Evolutionary conservation across 1,140 invertebrate species (phyloP), one percentile per base, ranked within the genome.

Genomic region (Ephestia elutella): DNA sequence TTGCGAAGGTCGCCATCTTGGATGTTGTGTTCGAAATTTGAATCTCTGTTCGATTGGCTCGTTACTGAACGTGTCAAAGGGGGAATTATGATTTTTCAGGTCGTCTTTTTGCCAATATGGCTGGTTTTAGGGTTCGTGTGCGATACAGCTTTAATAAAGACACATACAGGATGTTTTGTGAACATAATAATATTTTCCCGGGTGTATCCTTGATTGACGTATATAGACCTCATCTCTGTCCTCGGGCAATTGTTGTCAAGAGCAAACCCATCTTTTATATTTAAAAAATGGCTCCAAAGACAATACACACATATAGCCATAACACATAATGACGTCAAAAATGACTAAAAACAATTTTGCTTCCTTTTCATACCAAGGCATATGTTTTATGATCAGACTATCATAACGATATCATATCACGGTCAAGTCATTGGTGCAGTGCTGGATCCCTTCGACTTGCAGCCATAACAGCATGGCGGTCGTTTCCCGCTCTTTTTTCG

Each of bases 1-100:
- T 73, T 67, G 75, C 78, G 82, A 84, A 86, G 84, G 81, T 85
- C 84, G 84, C 84, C 84, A 85, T 87, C 84, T 87, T 87, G 82
- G 65, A 75, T 82, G 73, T 74, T 70, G 67, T 75, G 78, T 80
- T 81, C 80, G 77, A 84, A 87, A 82, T 87, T 87, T 81, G 82
- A 85, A 87, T 85, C 79, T 78, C 62, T 62, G 65, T 60, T 66
- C 71, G 68, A 80, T 81, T 81, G 74, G 68, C 53, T 73, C 70
- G 71, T 73, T 82, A 71, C 55, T 65, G 69, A 63, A 73, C 70
- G 76, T 80, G 75, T 79, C 76, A 78, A 17, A 10, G 13, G 38
- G 38, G 38, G 38, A 15, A 15, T 44, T 44, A 44, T 44, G 38
- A 44, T 8, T n/a, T 44, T 44, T 44, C 38, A 15, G 38, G 3